Evolutionary conservation across 2,113 vertebrate species (phyloP).

Genomic region (Sphyrna mokarran): DNA sequence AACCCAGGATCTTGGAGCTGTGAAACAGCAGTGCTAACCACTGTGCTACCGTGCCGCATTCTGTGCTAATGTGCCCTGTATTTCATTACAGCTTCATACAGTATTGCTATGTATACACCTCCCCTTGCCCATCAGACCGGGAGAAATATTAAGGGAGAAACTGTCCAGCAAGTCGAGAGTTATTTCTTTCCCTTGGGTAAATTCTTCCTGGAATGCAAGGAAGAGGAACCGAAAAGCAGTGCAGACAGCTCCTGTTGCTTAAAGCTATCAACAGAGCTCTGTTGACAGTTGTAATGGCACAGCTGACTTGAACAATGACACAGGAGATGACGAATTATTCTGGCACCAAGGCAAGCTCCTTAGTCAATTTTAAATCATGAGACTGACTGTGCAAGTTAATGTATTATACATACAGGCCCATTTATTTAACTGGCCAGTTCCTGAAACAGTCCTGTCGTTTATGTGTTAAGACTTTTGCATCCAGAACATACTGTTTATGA

Average conservation of each 20-base stretch:
- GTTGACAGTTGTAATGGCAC: not conserved
- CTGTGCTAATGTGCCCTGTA: not conserved
- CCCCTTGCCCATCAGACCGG: not conserved
- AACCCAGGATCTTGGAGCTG: too few species aligned
- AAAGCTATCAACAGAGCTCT: not conserved
- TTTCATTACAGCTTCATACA: not conserved
- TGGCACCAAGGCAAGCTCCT: not conserved
- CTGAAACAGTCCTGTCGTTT: not conserved
- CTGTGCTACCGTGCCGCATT: not conserved
- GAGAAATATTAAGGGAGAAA: not conserved
- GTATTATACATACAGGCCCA: not conserved
- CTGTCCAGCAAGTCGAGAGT: not conserved
- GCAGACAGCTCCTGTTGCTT: not conserved
- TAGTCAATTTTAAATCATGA: slow-evolving; percentile 7
- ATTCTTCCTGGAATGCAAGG: not conserved
- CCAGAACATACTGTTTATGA: not conserved
- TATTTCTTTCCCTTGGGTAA: not conserved
- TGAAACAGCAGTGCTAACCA: too few species aligned
- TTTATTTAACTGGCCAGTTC: not conserved
- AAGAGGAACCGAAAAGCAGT: not conserved
- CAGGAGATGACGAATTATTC: not conserved
- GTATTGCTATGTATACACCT: not conserved
- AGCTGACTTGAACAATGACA: not conserved
- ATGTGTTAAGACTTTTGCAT: not conserved
- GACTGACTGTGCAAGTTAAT: not conserved